These are phyloP conservation scores for Lepidurus apus DNA, from an alignment of 1,140 invertebrate species.

Conservation along the genomic window DNA sequence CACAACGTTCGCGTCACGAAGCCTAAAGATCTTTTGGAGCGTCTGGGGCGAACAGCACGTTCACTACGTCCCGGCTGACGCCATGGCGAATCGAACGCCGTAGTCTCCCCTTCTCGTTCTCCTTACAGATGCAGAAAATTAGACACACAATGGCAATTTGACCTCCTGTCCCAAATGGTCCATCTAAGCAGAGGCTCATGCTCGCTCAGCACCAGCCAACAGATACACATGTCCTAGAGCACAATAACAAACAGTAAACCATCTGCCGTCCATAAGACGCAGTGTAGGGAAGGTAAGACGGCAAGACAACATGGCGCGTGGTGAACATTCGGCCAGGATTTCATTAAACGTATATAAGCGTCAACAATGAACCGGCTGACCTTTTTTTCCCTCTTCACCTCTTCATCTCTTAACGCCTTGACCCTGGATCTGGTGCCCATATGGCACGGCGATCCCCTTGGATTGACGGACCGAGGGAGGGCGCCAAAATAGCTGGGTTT, in stretches of 20 bases:
- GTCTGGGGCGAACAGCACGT: neutral
- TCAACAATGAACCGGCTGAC: neutral
- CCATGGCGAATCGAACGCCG: neutral
- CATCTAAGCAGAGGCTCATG: neutral
- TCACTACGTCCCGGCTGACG: neutral
- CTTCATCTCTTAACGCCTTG: neutral
- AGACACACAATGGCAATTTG: slow-evolving; percentile 6
- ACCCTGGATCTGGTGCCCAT: neutral
- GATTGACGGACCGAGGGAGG: neutral
- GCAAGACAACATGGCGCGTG: neutral
- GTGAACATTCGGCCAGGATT: neutral
- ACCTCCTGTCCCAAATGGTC: neutral
- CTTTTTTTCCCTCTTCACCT: neutral
- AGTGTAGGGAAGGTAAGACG: neutral
- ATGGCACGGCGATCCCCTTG: neutral
- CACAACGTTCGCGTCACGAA: neutral
- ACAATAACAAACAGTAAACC: slow-evolving; percentile 4
- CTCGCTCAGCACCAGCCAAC: neutral
- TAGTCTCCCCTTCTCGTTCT: neutral
- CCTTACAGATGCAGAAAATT: neutral
- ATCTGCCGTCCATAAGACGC: neutral
- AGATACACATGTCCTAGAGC: neutral
- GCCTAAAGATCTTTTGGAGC: neutral
- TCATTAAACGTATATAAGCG: neutral
- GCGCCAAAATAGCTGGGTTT: neutral